phyloP scores from a whole-genome alignment of 2,888 invertebrate genomes.

The Drosophila flavopinicola region DNA sequence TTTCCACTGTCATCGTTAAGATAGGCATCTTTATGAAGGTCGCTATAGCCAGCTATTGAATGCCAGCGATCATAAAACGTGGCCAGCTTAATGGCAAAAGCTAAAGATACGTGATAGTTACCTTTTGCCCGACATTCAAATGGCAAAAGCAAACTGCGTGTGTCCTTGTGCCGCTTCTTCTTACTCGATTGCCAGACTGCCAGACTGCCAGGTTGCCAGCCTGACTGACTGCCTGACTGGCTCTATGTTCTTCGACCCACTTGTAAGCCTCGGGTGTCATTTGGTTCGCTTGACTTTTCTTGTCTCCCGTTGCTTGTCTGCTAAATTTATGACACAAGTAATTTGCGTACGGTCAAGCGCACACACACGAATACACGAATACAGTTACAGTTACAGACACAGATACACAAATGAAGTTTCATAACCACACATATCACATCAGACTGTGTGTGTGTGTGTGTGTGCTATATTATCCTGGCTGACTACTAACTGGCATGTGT shows the following conservation, averaged over 20 bases:
- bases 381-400: conserved; percentile 17
- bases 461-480: conserved; percentile 32
- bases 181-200: conserved; percentile 21
- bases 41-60: conserved; percentile 45
- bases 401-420: conserved; percentile 42
- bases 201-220: neutral
- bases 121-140: conserved; percentile 24
- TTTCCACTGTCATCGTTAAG: conserved; percentile 81
- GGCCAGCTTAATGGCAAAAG: conserved; percentile 26
- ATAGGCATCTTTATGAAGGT: conserved; percentile 82
- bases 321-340: conserved; percentile 77
- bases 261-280: conserved; percentile 69
- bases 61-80: conserved; percentile 45
- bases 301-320: conserved; percentile 46
- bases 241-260: conserved; percentile 59
- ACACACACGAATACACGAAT: conserved; percentile 32
- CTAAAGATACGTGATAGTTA: conserved; percentile 51
- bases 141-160: conserved; percentile 14
- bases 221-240: conserved; percentile 1
- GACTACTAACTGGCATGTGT: conserved; percentile 68
- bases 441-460: conserved; percentile 18
- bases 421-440: conserved; percentile 65
- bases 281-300: conserved; percentile 66
- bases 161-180: conserved; percentile 22
- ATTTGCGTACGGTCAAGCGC: conserved; percentile 76